These are phyloP conservation scores for Ictalurus furcatus DNA, from an alignment of 2,113 vertebrate species.

Conservation along the genomic window DNA sequence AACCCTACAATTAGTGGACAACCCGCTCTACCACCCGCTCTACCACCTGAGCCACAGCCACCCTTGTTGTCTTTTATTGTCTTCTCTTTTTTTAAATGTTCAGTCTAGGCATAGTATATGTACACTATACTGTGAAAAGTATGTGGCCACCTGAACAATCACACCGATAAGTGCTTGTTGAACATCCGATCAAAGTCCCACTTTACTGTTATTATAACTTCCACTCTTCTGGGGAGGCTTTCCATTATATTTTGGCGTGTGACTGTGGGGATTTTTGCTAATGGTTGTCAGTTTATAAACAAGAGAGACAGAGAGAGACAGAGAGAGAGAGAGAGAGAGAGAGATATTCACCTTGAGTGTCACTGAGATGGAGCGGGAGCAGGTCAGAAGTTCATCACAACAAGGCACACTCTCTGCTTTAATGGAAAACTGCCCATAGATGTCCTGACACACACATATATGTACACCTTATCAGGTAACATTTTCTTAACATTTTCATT, in stretches of 20 bases:
- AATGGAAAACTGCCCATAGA: conserved; percentile 76
- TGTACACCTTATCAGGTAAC: neutral
- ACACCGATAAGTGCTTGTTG: neutral
- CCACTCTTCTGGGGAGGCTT: neutral
- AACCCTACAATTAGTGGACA: too few relatives aligned
- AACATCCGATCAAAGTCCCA: neutral
- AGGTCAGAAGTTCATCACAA: conserved; percentile 81
- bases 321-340: neutral
- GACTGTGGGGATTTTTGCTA: neutral
- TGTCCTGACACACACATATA: conserved; percentile 67
- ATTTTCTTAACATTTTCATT: neutral
- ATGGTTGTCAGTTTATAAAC: neutral
- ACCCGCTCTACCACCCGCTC: too few relatives aligned
- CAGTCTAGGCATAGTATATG: neutral
- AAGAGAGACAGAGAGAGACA: neutral
- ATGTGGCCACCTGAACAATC: neutral
- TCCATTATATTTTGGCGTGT: neutral
- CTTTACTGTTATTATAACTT: neutral
- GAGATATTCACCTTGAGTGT: conserved; percentile 67
- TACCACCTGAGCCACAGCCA: too few relatives aligned
- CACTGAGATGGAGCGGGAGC: conserved; percentile 77
- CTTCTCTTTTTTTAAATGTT: neutral
- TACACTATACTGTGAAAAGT: neutral
- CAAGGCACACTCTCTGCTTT: conserved; percentile 80
- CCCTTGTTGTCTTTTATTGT: neutral